These are phyloP conservation scores for Phrynocephalus forsythii DNA, from an alignment of 2,797 vertebrate species.

Conservation along the genomic window DNA sequence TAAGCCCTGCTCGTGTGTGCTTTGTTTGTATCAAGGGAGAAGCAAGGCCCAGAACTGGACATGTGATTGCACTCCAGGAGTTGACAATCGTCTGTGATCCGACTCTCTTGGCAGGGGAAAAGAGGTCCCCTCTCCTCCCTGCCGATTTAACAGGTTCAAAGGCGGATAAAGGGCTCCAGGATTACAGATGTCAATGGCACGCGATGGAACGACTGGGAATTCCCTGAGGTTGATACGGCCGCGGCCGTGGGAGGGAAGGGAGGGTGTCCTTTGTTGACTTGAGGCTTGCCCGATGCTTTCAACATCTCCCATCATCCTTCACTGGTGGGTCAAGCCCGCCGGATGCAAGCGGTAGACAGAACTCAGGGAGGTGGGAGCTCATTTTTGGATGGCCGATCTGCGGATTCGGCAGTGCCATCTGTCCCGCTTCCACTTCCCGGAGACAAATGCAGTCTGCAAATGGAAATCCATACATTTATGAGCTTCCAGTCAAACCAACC, in stretches of 20 bases:
- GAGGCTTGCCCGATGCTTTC: neutral
- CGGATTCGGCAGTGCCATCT: too few species aligned
- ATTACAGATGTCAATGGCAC: neutral
- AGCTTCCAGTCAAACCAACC: too few species aligned
- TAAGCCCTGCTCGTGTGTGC: neutral
- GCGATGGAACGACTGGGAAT: too few species aligned
- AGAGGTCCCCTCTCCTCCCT: neutral
- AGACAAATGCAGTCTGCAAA: too few species aligned
- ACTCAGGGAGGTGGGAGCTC: too few species aligned
- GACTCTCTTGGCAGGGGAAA: neutral
- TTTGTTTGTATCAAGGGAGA: neutral
- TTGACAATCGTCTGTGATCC: neutral
- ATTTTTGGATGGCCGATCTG: too few species aligned
- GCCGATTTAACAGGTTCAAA: neutral
- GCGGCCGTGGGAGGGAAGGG: neutral
- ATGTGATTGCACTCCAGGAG: too few species aligned
- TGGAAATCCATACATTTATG: too few species aligned
- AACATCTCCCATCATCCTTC: neutral
- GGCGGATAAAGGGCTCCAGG: neutral
- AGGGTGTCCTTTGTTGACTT: neutral
- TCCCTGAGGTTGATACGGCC: too few species aligned
- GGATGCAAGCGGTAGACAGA: neutral
- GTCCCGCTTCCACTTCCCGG: too few species aligned
- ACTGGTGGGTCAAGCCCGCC: too few species aligned
- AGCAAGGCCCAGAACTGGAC: neutral